Base-by-base conservation (phyloP, 2,888 invertebrate species). In the Subacronicta megacephala region DNA sequence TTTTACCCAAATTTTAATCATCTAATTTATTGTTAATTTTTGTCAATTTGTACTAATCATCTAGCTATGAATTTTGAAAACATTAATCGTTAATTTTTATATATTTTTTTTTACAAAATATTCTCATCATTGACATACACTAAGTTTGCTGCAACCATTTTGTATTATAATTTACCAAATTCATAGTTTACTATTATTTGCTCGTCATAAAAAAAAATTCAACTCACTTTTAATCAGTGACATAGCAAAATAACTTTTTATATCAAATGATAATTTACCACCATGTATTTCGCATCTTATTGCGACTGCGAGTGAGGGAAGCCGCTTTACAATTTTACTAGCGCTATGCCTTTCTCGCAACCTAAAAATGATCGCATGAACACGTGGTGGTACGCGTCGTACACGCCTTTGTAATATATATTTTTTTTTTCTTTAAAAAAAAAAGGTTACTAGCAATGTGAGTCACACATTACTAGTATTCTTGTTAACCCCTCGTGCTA, bases 111-210 rank as follows among this genome's bases (percentile, higher is more conserved):
- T 40, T 13, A 47, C 20, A 40, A 47, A n/a, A n/a, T n/a, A 38
- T 43, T 37, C 42, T 56, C 56, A 67, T 59, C 41, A 20, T 71
- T 46, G 66, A 57, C 62, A 60, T 66, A 68, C 37, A 72, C 49
- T 55, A 42, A 42, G 33, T 44, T 51, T 16, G 1, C 44, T 50
- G 17, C 55, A 47, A 37, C 54, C 57, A 58, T 70, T 65, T 64
- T 60, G 51, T 60, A 46, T 60, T 65, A 73, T 67, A 63, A 62
- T 63, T 73, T 43, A 79, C 74, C 37, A 73, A 82, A 81, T 78
- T 81, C 82, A 82, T 80, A 53, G 36, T 83, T 83, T 66, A 40
- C 54, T 78, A 76, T 87, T 61, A 62, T 88, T 87, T 87, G 87
- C 85, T 58, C 45, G 9, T 50, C 65, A 67, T 63, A 49, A 49